Base-by-base conservation (phyloP, 23 tunicate genomes). In the Styela clava region DNA sequence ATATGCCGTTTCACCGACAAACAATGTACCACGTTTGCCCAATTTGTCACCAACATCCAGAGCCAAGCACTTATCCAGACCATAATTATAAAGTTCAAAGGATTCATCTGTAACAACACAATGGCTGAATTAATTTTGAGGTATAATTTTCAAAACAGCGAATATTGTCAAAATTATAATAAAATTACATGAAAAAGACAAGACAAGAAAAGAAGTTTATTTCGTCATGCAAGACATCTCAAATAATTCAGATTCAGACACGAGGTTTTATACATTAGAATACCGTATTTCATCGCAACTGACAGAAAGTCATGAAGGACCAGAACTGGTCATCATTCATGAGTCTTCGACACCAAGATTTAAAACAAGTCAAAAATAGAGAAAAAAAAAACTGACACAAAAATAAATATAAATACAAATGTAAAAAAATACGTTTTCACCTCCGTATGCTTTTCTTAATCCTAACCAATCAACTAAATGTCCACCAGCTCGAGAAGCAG, bases 51-150 rank as follows among this genome's bases (percentile, higher is more conserved):
- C 81, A 5, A 67, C 32, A 62, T 76, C 68, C 2, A 80, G 74
- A 2, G 73, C 74, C 64, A 80, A 22, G 35, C 90, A 86, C 73
- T n/a, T 69, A 2, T 64, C 62, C 31, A 34, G 62, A 1, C 37
- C 25, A 21, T 36, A 25, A 62, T 68, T 74, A 78, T 87, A 87
- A 27, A 87, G 78, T 9, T 82, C 74, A 76, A 87, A 87, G 3
- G 91, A 82, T n/a, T 81, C 83, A 67, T 82, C 91, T 86, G 78
- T 37, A 79, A 21, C n/a, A n/a, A n/a, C n/a, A n/a, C 23, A 56
- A 44, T 31, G 16, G n/a, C n/a, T n/a, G n/a, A n/a, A n/a, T n/a
- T n/a, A n/a, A n/a, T n/a, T n/a, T n/a, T n/a, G n/a, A 68, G 73
- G n/a, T n/a, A n/a, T n/a, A n/a, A n/a, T n/a, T n/a, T 29, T 24